Conservation (phyloP, 2,797 vertebrate genomes). For the Hippoglossus hippoglossus region DNA sequence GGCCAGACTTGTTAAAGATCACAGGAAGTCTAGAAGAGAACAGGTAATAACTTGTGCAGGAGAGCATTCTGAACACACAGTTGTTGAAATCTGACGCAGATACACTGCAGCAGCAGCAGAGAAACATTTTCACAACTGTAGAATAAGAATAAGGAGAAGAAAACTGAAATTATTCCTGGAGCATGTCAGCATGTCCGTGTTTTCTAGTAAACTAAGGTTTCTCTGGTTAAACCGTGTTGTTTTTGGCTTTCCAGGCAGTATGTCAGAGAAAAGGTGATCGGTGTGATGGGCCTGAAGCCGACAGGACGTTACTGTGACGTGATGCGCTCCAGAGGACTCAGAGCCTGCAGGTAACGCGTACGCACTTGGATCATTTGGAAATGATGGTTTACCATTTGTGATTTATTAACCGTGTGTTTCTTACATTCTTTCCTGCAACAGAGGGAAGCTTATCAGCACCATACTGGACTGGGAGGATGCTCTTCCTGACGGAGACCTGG, state of each 20-base stretch:
- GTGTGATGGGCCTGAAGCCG: conserved; percentile 97
- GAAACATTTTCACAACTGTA: neutral
- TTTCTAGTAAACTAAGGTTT: conserved; percentile 8
- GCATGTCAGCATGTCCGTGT: neutral
- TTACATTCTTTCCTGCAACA: conserved; percentile 58
- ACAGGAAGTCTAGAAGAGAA: neutral
- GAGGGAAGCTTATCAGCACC: conserved; percentile 94
- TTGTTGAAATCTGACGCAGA: neutral
- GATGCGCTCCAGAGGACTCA: conserved; percentile 91
- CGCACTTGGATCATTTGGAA: neutral
- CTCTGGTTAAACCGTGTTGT: neutral
- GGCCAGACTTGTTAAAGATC: conserved; percentile 4
- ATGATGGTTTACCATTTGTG: too few species aligned
- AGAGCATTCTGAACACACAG: neutral
- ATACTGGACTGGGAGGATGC: conserved; percentile 98
- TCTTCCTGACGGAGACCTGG: conserved; percentile 91
- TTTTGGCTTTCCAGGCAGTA: conserved; percentile 87
- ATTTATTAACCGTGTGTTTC: neutral
- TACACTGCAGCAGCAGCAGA: neutral
- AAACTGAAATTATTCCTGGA: neutral
- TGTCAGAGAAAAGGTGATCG: conserved; percentile 91
- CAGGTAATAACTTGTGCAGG: neutral
- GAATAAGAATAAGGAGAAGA: too few species aligned
- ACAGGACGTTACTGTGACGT: conserved; percentile 92
- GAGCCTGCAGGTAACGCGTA: conserved; percentile 91